Percentiles rank a stretch among this genome's conserved stretches.
Evolutionary conservation across 2,888 invertebrate genomes (phyloP).

Genomic region (Thelaira solivaga): DNA sequence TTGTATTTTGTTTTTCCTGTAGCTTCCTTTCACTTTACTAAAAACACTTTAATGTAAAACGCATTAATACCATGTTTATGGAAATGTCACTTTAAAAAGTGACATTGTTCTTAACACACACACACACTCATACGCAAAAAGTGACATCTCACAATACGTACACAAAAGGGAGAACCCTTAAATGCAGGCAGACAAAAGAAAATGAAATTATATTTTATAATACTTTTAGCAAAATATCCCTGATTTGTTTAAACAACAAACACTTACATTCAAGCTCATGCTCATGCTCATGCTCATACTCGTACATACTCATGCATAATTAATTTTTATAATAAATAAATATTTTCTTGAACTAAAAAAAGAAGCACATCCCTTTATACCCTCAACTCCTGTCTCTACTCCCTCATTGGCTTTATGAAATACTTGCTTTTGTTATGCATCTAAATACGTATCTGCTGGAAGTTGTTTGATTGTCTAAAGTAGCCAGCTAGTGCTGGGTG

Average conservation of each 20-base stretch:
- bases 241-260: conserved; percentile 47
- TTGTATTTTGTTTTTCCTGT: not conserved
- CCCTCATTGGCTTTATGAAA: too few species aligned
- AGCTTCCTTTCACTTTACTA: not conserved
- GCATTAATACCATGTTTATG: conserved; percentile 42
- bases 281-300: not conserved
- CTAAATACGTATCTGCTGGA: too few species aligned
- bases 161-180: conserved; percentile 30
- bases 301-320: conserved; percentile 13
- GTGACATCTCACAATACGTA: conserved; percentile 11
- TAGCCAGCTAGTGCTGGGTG: not conserved
- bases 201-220: not conserved
- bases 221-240: conserved; percentile 35
- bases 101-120: conserved; percentile 59
- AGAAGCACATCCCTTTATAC: not conserved
- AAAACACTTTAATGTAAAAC: conserved; percentile 40
- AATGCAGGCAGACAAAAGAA: not conserved
- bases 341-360: conserved; percentile 2
- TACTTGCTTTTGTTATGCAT: too few species aligned
- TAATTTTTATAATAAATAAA: too few species aligned
- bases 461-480: too few species aligned
- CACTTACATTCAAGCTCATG: not conserved
- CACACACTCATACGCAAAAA: too few species aligned
- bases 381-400: not conserved
- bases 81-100: conserved; percentile 54